Evolutionary conservation across 2,113 vertebrate species (phyloP), one percentile per base, ranked within the genome.

Genomic region (Peromyscus polionotus): DNA sequence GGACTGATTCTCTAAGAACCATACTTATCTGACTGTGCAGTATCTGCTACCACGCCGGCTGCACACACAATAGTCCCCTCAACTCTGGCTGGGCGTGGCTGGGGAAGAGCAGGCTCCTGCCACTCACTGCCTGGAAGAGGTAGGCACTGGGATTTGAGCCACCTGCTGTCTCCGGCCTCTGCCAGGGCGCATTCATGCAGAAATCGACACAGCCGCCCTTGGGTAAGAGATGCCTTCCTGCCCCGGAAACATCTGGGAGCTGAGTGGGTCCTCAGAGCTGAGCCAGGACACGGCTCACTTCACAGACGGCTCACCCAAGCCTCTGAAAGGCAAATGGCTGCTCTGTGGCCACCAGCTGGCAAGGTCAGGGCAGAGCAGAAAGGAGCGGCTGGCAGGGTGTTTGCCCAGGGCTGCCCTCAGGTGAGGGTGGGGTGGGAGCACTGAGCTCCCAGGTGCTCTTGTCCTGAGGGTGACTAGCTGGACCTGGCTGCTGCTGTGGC

Each of bases 321-420:
- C 80, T 76, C 45, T 11, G n/a, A 31, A 63, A 70, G 19, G 63
- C 61, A 86, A 67, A 33, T 67, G 59, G 42, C 84, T 67, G 45
- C 28, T 86, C 63, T 22, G 1, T 48, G 63, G 45, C 45, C 85
- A 87, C 65, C 0, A 12, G 31, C 45, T n/a, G 42, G 33, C 86
- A 59, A 48, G 33, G 17, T 61, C 10, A 13, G 54, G 24, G 22
- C 36, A 31, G 24, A 36, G 59, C 17, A 77, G 12, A 7, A 51
- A 16, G 51, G 42, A 6, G n/a, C 5, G 7, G 12, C 39, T 3
- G 28, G 39, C 39, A 51, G 2, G 1, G 31, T 1, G 9, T 67
- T 48, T 67, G 84, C 8, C 42, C 28, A 19, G 16, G 39, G 24
- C 59, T 84, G n/a, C n/a, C 26, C 79, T 79, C 80, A 51, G 10